These are phyloP conservation scores for Dryocosmus kuriphilus DNA, from an alignment of 2,888 invertebrate species.

Conservation along the genomic window DNA sequence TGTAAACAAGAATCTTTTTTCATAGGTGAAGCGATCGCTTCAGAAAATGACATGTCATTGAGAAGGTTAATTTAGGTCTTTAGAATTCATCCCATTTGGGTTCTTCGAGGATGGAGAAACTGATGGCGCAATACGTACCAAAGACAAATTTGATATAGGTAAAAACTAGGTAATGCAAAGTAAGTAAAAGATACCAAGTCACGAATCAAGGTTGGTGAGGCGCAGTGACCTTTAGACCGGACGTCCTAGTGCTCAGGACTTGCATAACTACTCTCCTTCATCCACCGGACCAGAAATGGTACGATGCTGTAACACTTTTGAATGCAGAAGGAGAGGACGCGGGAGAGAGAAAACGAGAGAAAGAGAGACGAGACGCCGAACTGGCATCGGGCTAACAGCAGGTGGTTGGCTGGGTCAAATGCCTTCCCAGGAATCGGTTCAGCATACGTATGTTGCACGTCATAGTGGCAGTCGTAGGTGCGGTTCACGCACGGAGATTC, in stretches of 20 bases:
- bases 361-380: constrained; percentile 62
- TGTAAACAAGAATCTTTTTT: constrained; percentile 50
- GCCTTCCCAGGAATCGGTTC: constrained; percentile 73
- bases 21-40: constrained; percentile 50
- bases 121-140: no score
- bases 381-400: constrained; percentile 72
- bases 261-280: constrained; percentile 66
- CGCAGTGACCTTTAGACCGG: constrained; percentile 34
- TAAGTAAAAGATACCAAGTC: neutral
- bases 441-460: constrained; percentile 61
- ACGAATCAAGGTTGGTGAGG: neutral
- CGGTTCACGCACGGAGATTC: constrained; percentile 51
- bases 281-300: constrained; percentile 63
- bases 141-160: no score
- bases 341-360: constrained; percentile 52
- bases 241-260: constrained; percentile 50
- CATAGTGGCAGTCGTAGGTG: constrained; percentile 55
- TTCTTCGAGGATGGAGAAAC: no score
- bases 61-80: no score
- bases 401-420: constrained; percentile 74
- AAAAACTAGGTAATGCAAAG: no score
- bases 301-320: constrained; percentile 68
- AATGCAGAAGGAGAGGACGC: constrained; percentile 55
- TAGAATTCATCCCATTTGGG: no score
- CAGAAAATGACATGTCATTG: constrained; percentile 50